phyloP scores from a whole-genome alignment of 2,888 invertebrate genomes.

The Diaphora mendica region DNA sequence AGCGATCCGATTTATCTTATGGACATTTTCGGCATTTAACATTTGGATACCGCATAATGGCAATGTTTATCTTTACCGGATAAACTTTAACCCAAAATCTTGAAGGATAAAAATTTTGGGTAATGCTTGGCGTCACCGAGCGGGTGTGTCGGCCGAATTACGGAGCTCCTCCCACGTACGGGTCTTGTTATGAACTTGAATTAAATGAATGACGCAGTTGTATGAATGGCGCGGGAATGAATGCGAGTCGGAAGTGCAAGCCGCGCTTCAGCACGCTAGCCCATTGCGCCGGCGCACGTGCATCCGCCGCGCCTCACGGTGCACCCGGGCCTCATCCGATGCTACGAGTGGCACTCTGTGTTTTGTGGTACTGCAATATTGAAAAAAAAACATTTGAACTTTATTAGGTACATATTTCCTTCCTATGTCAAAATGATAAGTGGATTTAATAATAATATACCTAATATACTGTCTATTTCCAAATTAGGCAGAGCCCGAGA shows the following conservation, averaged over 20 bases:
- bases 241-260: constrained; percentile 83
- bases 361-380: constrained; percentile 6
- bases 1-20: constrained; percentile 76
- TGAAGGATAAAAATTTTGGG: constrained; percentile 68
- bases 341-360: constrained; percentile 18
- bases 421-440: constrained; percentile 21
- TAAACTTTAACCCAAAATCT: too few relatives aligned
- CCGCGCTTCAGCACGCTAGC: constrained; percentile 76
- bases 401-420: background rate
- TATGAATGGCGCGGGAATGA: constrained; percentile 84
- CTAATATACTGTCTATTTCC: too few relatives aligned
- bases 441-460: background rate
- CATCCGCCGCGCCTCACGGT: constrained; percentile 61
- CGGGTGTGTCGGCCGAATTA: constrained; percentile 64
- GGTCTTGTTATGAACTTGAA: constrained; percentile 82
- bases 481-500: too few relatives aligned
- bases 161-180: constrained; percentile 73
- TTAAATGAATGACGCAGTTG: constrained; percentile 84
- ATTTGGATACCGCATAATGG: constrained; percentile 57
- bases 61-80: constrained; percentile 65
- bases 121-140: constrained; percentile 54
- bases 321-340: constrained; percentile 19
- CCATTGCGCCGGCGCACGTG: constrained; percentile 71
- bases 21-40: constrained; percentile 60
- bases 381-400: constrained; percentile 19